phyloP scores from a whole-genome alignment of 2,113 vertebrate species.

The Limnothrissa miodon region DNA sequence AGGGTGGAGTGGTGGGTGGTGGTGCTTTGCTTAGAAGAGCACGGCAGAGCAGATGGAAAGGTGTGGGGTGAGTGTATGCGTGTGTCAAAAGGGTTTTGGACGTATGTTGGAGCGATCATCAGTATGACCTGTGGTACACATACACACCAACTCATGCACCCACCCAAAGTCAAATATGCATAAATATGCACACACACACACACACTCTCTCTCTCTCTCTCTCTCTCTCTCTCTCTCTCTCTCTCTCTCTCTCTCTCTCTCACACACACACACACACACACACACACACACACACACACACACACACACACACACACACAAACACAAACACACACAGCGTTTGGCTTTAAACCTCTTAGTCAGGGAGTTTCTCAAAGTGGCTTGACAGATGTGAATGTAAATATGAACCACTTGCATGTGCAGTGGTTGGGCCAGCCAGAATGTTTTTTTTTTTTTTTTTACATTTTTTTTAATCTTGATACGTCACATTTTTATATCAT shows the following conservation, averaged over 20 bases:
- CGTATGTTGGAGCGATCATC: constrained; percentile 25
- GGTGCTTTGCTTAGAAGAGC: not conserved
- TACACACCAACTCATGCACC: constrained; percentile 29
- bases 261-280: not conserved
- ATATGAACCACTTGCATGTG: constrained; percentile 61
- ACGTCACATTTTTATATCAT: not conserved
- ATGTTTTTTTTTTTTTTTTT: constrained; percentile 38
- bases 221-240: too few species aligned
- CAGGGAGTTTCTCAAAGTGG: constrained; percentile 66
- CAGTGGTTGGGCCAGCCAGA: constrained; percentile 45
- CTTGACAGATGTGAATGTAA: constrained; percentile 77
- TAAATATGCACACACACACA: constrained; percentile 20
- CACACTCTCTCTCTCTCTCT: too few species aligned
- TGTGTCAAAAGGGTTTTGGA: not conserved
- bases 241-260: constrained; percentile 40
- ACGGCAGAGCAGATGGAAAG: not conserved
- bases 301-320: constrained; percentile 12
- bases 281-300: not conserved
- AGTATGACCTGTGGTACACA: constrained; percentile 58
- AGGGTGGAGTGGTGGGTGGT: not conserved
- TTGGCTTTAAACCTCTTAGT: constrained; percentile 69
- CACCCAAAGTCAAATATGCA: not conserved
- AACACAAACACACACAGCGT: constrained; percentile 31
- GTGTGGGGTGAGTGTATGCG: not conserved
- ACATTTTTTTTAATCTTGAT: not conserved